Conservation (phyloP, 2,888 invertebrate genomes). For the Pyrrhosoma nymphula region DNA sequence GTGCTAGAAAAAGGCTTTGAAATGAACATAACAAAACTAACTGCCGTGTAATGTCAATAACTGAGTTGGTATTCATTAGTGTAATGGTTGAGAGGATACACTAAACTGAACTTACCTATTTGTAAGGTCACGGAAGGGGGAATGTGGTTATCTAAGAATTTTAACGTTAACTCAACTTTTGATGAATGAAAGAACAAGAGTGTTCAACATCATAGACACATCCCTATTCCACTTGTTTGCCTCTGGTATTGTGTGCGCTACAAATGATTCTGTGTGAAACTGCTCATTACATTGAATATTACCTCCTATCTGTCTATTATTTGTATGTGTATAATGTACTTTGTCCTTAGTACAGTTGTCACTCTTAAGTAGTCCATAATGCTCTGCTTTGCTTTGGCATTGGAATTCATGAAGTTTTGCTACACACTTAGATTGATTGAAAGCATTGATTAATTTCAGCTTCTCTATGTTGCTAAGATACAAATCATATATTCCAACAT, state of each 20-base stretch:
- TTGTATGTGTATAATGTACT: conserved; percentile 46
- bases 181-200: conserved; percentile 32
- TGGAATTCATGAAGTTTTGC: conserved; percentile 37
- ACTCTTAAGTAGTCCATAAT: conserved; percentile 26
- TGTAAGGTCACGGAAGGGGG: conserved; percentile 13
- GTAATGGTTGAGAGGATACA: conserved; percentile 13
- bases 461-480: background rate
- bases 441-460: conserved; percentile 14
- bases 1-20: conserved; percentile 65
- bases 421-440: conserved; percentile 22
- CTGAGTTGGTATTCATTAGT: conserved; percentile 18
- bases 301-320: conserved; percentile 22
- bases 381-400: conserved; percentile 58
- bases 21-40: conserved; percentile 62
- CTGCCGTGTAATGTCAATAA: conserved; percentile 51
- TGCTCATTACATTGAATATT: background rate
- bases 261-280: background rate
- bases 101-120: background rate
- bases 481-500: background rate
- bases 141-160: conserved; percentile 39
- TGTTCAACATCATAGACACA: conserved; percentile 30
- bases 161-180: conserved; percentile 34
- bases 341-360: conserved; percentile 48
- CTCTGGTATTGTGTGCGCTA: conserved; percentile 33
- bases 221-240: conserved; percentile 23